phyloP scores from a whole-genome alignment of 2,113 vertebrate genomes.

The Zosterops borbonicus region DNA sequence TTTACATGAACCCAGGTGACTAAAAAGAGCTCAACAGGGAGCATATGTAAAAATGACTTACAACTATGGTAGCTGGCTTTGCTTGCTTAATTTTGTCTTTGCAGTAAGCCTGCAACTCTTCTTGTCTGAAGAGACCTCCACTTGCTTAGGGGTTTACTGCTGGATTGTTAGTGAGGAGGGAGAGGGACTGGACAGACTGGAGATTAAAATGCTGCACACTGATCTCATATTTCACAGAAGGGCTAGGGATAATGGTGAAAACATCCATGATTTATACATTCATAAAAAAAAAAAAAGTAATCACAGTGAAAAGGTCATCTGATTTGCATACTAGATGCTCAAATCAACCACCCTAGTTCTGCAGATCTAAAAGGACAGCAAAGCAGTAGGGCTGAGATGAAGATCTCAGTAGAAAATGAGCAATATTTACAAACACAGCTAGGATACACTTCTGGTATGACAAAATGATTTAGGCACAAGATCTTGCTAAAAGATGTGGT shows the following conservation, averaged over 20 bases:
- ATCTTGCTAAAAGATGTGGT: neutral
- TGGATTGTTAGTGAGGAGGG: neutral
- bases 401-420: neutral
- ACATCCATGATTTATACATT: constrained; percentile 44
- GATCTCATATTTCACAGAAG: neutral
- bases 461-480: neutral
- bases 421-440: neutral
- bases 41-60: neutral
- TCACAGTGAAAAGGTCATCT: constrained; percentile 45
- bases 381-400: neutral
- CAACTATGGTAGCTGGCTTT: accelerated
- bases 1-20: neutral
- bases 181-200: neutral
- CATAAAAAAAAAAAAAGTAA: constrained; percentile 33
- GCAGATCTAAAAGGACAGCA: neutral
- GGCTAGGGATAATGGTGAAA: neutral
- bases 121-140: neutral
- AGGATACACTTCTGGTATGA: neutral
- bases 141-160: neutral
- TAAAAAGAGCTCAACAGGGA: neutral
- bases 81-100: neutral
- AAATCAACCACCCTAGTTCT: neutral
- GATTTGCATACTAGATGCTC: constrained; percentile 11
- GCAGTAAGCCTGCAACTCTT: accelerated
- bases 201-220: neutral